Base-by-base conservation (phyloP, 2,797 vertebrate genomes). In the Hypotaenidia okinawae region DNA sequence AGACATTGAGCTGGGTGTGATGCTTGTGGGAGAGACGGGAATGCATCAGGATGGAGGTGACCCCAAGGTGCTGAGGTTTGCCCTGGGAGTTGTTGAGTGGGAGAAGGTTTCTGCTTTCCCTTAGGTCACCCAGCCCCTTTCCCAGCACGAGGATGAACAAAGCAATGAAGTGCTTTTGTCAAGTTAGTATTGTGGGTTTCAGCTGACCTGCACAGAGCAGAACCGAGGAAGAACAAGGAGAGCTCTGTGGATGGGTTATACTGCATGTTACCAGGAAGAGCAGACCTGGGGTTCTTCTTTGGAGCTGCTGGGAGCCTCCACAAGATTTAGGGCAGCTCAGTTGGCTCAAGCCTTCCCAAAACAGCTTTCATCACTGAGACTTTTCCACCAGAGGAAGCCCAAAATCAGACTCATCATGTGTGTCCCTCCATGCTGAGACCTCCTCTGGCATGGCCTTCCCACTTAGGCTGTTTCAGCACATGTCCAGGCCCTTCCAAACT, bases 401-500 rank as follows among this genome's bases (percentile, higher is more conserved):
- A 30, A 43, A 21, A 54, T 9, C 52, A 83, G 64, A 81, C 6
- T 16, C 16, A 32, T 62, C 51, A 21, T 0, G 0, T 5, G 16
- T 17, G 5, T 8, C 23, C 39, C 49, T 68, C 76, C 18, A 4
- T 2, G 9, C n/a, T 24, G 15, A 84, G 30, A 73, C 39, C 27
- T 58, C 3, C 64, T 57, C 23, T 0, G 1, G 4, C 49, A 52
- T 2, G 28, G 59, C 67, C 62, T 47, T 21, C 72, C 70, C 37
- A 32, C 0, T 3, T 0, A 1, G 39, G 30, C 16, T 32, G 22
- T 25, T 30, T 32, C 1, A 0, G 55, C 33, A 18, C 51, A 11
- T 0, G 1, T 22, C 37, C 45, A 25, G 19, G 16, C 19, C 35
- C 52, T 35, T 70, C 37, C 55, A 47, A 61, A 43, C 3, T 2